phyloP scores from a whole-genome alignment of 2,113 vertebrate genomes.

The Phrynosoma blainvillii region DNA sequence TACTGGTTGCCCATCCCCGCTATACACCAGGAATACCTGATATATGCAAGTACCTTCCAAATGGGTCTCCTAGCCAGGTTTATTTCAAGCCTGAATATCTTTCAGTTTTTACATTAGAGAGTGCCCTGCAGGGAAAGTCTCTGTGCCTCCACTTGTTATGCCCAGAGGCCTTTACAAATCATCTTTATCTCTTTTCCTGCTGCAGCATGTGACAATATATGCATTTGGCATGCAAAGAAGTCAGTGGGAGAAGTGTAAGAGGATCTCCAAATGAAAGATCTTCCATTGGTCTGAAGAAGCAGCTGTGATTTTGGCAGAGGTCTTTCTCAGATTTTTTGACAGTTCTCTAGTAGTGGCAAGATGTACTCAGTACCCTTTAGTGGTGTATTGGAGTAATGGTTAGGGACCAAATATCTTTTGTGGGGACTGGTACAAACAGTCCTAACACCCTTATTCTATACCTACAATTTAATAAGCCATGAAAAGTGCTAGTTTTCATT shows the following conservation, averaged over 20 bases:
- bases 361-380: too few species aligned
- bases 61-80: background rate
- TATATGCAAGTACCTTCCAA: background rate
- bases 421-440: too few species aligned
- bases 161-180: background rate
- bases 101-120: too few species aligned
- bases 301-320: background rate
- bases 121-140: background rate
- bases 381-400: too few species aligned
- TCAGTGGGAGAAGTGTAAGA: background rate
- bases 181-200: background rate
- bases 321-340: too few species aligned
- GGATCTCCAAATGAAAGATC: background rate
- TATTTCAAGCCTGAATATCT: background rate
- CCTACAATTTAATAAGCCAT: too few species aligned
- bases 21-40: background rate
- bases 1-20: background rate
- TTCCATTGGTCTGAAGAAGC: slow-evolving; percentile 2
- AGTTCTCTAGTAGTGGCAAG: too few species aligned
- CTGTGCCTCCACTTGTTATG: background rate
- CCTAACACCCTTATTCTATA: too few species aligned
- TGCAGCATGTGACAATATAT: background rate
- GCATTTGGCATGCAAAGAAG: slow-evolving; percentile 1
- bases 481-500: too few species aligned
- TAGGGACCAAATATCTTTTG: too few species aligned